Evolutionary conservation across 2,888 invertebrate genomes (phyloP), one percentile per base, ranked within the genome.

Genomic region (Sclerodermus sp.): DNA sequence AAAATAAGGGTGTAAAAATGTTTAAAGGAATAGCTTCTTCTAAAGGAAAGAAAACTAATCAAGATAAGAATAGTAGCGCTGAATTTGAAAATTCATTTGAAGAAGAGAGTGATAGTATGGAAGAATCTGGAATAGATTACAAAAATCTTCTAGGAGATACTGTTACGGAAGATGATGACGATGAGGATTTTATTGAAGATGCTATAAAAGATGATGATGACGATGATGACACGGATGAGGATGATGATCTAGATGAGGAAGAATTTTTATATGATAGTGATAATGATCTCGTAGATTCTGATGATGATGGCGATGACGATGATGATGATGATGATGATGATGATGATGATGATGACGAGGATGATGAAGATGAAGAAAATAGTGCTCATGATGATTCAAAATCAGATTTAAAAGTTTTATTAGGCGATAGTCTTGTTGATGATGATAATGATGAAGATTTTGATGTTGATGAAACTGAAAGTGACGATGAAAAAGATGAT

Each of bases 361-460:
- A 65, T 0, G 67, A 68, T 0, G 60, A 63, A 0, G 65, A 64
- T 0, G 58, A 58, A 0, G 60, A 66, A 0, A 60, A 60, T 1
- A 52, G 58, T 6, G 51, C 55, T 6, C 43, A 58, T 2, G 60
- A 56, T 6, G 55, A 61, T 18, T 47, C 58, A 8, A 34, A 37
- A 1, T 49, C 57, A 0, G 64, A 61, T 30, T 52, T 71, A 36
- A 62, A 67, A 53, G 66, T 54, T 32, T 64, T 73, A 9, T 41
- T 75, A 5, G 68, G 62, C 8, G 58, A 64, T 1, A 71, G 62
- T 47, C 51, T 62, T 17, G 55, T 42, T 4, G 70, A 70, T 14
- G 69, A 70, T 12, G 68, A 70, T 1, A 65, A 64, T 12, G 67
- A 70, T 29, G 63, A 62, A 2, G 65, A 64, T 38, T 51, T 49